Percentiles rank a stretch among this genome's conserved stretches.
Evolutionary conservation across 2,888 invertebrate species (phyloP).

Genomic region (Strigamia crassipes): DNA sequence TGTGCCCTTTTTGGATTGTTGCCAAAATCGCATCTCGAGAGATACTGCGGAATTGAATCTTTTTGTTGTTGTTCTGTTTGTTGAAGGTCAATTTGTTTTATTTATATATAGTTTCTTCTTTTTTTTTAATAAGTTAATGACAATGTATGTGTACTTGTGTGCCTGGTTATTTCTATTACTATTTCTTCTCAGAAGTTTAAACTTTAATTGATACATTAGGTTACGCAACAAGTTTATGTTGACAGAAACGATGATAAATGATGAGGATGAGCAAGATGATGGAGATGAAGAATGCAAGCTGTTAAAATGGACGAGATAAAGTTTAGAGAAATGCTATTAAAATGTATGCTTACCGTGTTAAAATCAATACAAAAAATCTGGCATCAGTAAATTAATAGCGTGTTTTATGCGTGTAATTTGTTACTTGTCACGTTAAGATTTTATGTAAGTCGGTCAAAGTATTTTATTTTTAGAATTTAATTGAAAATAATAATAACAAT

Average conservation of each 20-base stretch:
- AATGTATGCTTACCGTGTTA: neutral
- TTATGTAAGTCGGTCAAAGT: neutral
- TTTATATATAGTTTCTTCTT: neutral
- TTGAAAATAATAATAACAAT: too few relatives aligned
- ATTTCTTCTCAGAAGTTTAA: neutral
- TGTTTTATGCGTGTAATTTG: neutral
- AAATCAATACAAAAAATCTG: neutral
- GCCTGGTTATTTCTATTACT: too few relatives aligned
- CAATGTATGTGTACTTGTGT: neutral
- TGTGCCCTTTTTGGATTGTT: neutral
- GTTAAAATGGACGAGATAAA: neutral
- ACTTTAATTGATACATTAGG: neutral
- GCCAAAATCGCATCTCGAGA: slow-evolving; percentile 19
- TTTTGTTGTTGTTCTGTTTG: slow-evolving; percentile 16
- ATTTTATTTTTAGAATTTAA: neutral
- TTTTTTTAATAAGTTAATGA: neutral
- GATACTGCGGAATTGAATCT: neutral
- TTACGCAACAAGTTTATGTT: neutral
- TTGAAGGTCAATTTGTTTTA: slow-evolving; percentile 12
- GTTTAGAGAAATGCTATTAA: neutral
- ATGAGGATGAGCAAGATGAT: slow-evolving; percentile 24
- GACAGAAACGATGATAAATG: slow-evolving; percentile 5
- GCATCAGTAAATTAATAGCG: neutral
- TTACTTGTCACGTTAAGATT: neutral
- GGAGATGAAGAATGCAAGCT: neutral